Conservation (phyloP, 1,140 invertebrate genomes). For the Drosophila pandora region DNA sequence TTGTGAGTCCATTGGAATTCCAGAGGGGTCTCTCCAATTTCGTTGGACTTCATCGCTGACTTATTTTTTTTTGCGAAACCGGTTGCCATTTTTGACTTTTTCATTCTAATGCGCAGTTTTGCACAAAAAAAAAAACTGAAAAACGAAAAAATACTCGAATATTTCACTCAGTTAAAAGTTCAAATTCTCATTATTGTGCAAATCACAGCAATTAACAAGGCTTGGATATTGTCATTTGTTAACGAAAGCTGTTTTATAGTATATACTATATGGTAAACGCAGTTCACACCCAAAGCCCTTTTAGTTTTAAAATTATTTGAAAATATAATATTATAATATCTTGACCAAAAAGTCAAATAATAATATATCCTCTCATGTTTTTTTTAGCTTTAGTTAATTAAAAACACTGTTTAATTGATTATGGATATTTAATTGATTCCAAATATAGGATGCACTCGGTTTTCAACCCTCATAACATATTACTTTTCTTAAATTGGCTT, state of each 20-base stretch:
- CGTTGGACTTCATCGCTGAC: background rate
- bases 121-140: background rate
- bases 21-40: background rate
- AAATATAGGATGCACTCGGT: background rate
- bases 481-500: conserved; percentile 10
- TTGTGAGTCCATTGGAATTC: conserved; percentile 1
- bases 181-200: conserved; percentile 30
- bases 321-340: background rate
- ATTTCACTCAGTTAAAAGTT: background rate
- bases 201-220: conserved; percentile 44
- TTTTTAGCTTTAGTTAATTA: background rate
- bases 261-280: no score
- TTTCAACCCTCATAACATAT: conserved; percentile 1
- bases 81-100: conserved; percentile 20
- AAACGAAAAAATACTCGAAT: background rate
- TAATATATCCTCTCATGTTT: background rate
- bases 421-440: background rate
- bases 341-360: background rate
- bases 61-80: conserved; percentile 4
- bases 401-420: background rate
- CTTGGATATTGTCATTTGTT: conserved; percentile 12
- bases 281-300: background rate
- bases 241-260: conserved; percentile 9
- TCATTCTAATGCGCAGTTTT: conserved; percentile 42
- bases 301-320: background rate